Percentiles rank a stretch among this genome's conserved stretches.
These are phyloP conservation scores for Neocrepidodera transversa DNA, from an alignment of 2,888 invertebrate species.

Conservation along the genomic window DNA sequence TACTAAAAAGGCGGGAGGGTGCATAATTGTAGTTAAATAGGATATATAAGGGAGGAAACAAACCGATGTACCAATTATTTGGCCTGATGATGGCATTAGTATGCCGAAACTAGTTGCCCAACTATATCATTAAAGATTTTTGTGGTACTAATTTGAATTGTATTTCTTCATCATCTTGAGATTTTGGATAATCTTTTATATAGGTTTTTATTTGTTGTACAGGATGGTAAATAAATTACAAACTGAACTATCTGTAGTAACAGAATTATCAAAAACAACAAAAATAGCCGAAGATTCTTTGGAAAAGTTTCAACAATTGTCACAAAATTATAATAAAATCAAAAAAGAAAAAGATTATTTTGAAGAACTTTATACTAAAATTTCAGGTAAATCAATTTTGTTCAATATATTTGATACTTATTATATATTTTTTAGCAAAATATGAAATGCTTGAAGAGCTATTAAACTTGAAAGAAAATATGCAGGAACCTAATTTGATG, in stretches of 20 bases:
- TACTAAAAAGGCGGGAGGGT: no score
- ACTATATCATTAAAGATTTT: no score
- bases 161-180: no score
- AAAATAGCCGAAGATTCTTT: conserved; percentile 36
- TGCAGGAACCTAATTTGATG: conserved; percentile 33
- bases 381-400: conserved; percentile 38
- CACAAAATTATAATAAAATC: conserved; percentile 35
- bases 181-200: no score
- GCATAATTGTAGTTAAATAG: no score
- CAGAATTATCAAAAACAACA: conserved; percentile 35
- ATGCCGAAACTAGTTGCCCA: no score
- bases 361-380: conserved; percentile 42
- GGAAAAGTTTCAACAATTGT: conserved; percentile 37
- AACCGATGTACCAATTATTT: no score
- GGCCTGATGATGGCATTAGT: no score
- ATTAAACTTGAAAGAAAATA: conserved; percentile 20
- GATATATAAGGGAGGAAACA: no score
- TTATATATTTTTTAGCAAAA: conserved; percentile 36
- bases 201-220: conserved; percentile 26
- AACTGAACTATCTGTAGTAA: conserved; percentile 31
- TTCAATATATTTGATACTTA: neutral
- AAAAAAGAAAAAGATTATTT: conserved; percentile 40
- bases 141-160: no score
- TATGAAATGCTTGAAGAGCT: conserved; percentile 37
- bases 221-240: conserved; percentile 41